phyloP scores from a whole-genome alignment of 1,140 invertebrate species.

The Saccostrea cuccullata region DNA sequence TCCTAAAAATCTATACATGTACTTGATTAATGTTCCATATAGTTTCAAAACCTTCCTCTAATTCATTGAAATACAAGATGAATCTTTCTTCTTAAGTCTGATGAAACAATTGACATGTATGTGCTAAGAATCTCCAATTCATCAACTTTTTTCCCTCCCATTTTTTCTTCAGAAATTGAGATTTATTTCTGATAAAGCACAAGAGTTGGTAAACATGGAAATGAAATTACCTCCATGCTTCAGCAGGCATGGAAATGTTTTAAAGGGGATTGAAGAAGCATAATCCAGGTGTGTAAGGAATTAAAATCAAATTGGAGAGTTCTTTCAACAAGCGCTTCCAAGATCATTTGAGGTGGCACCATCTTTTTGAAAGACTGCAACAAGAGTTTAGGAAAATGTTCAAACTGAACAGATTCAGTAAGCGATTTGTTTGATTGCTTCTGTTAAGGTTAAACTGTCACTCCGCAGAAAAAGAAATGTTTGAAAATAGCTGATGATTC shows the following conservation, averaged over 20 bases:
- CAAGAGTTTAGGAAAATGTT: conserved; percentile 30
- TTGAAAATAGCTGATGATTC: conserved; percentile 7
- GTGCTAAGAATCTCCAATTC: conserved; percentile 11
- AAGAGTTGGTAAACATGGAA: conserved; percentile 6
- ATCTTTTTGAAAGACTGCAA: conserved; percentile 1
- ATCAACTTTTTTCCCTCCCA: background rate
- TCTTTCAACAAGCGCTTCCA: conserved; percentile 6
- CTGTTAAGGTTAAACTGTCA: conserved; percentile 7
- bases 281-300: conserved; percentile 28
- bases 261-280: conserved; percentile 27
- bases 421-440: conserved; percentile 16
- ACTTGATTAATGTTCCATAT: background rate
- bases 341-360: conserved; percentile 14
- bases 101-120: background rate
- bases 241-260: conserved; percentile 28
- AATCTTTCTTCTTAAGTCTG: background rate
- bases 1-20: background rate
- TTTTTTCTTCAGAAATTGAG: background rate
- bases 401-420: conserved; percentile 16
- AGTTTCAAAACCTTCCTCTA: background rate
- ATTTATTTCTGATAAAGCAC: conserved; percentile 14
- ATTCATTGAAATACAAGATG: conserved; percentile 2
- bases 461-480: background rate
- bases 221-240: conserved; percentile 33
- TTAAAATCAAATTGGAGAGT: conserved; percentile 36